Evolutionary conservation across 2,113 vertebrate genomes (phyloP), one percentile per base, ranked within the genome.

Genomic region (Hippocampus abdominalis): DNA sequence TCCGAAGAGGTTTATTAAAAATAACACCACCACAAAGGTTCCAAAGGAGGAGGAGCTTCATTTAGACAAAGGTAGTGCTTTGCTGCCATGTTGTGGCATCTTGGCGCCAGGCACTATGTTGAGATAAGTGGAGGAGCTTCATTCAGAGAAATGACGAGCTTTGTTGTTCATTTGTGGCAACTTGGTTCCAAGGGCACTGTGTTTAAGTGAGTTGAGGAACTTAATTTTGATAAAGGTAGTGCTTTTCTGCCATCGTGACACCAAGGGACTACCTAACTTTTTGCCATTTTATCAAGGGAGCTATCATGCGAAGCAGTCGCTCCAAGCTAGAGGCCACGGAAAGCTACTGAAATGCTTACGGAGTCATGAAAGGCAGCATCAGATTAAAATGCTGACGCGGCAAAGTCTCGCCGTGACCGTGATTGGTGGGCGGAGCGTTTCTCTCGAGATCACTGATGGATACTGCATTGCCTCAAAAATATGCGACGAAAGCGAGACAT

Each of bases 371-470:
- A 36, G 6, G 5, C 57, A 25, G 61, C 42, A 18, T 1, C 25
- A 66, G n/a, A 70, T 48, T 8, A 57, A 39, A 60, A 48, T 2
- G 39, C 74, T 69, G 74, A 73, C 56, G 61, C 54, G 32, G 60
- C 67, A 57, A 21, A 75, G 36, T 59, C 53, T 44, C 39, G 49
- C 46, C n/a, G 63, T 74, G 63, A 63, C 46, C 70, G 68, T 64
- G 79, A 86, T 63, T 72, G 75, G 84, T 74, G 10, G 13, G 68
- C 32, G 32, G 5, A 36, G 11, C 40, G 40, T 42, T 42, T 42
- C 40, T 42, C 40, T 42, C 40, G 11, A 42, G 8, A 12, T 42
- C 40, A 42, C 40, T 42, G 40, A 42, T 12, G 9, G 32, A 36
- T 6, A 36, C 32, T 36, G 32, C 32, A 36, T 36, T 36, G 32